Base-by-base conservation (phyloP, 2,888 invertebrate species). In the Eristalis intricaria region DNA sequence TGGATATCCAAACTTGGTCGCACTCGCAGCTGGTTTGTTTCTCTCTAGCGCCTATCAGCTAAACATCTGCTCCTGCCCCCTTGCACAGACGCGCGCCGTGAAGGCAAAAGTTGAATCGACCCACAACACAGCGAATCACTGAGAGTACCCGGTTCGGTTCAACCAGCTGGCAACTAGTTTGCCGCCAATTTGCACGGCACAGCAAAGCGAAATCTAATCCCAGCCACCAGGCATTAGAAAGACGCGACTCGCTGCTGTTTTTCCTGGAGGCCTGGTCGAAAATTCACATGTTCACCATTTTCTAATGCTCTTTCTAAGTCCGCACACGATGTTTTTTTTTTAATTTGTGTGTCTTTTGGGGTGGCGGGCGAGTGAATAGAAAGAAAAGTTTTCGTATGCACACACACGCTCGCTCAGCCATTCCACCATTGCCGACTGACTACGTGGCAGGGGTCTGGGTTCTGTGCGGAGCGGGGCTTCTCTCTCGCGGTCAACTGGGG, bases 301-400 rank as follows among this genome's bases (percentile, higher is more conserved):
- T 87, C 87, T 87, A 87, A 87, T 87, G 83, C 87, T 87, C 87
- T 86, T 86, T 87, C 87, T 87, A 87, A 87, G 83, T 87, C 79
- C 60, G 80, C 73, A 74, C 69, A 64, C 40, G 70, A 50, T 1
- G 13, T 56, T 13, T 32, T 64, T 19, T 35, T 35, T 66, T 66
- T 80, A 60, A 40, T 56, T 19, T 64, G 23, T 69, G 60, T 69
- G 26, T 73, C 69, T 40, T 32, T 19, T 23, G 19, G 19, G 32
- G 22, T 19, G 19, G 38, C 26, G 38, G 26, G 58, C 13, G 65
- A 64, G 35, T 78, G 74, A 50, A n/a, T 50, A 50, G 50, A 50
- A 50, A 77, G 84, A 85, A 73, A 81, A 76, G 76, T 81, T 81
- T 81, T 85, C 77, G 85, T 60, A 77, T 85, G 64, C 73, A 58